Evolutionary conservation across 2,888 invertebrate species (phyloP), one percentile per base, ranked within the genome.

Genomic region (Monopis laevigella): DNA sequence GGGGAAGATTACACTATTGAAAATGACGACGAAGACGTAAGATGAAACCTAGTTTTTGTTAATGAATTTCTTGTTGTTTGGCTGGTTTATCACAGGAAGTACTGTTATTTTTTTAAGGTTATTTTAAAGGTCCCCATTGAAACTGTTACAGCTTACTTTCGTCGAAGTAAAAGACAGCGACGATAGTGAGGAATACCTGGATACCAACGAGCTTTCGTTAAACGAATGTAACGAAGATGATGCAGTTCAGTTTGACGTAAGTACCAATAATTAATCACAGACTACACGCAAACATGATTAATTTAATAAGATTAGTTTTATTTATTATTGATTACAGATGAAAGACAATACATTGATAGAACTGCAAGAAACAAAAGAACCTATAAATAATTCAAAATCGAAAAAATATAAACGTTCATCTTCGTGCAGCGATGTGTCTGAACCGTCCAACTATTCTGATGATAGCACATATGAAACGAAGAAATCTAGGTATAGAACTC

Each of bases 371-470:
- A n/a, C n/a, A n/a, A n/a, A n/a, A n/a, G n/a, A n/a, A n/a, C n/a
- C n/a, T n/a, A n/a, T n/a, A n/a, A n/a, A n/a, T n/a, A n/a, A 21
- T 21, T 5, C 8, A 21, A 6, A 6, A 17, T 14, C 4, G 12
- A 32, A 32, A 17, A 32, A 17, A 17, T 8, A 17, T 6, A 32
- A 32, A 17, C n/a, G 36, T 5, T 21, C 36, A 11, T 11, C 21
- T 2, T 34, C 34, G 21, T 19, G 12, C 12, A 21, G 19, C 21
- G 21, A 21, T 21, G 21, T 21, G 16, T 36, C 36, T n/a, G 36
- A 36, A 2, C 12, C 21, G 12, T 36, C 36, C 19, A 19, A 36
- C 11, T 36, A 21, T 13, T 36, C 36, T n/a, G 36, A 36, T 13
- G 19, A 18, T 3, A 21, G 21, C 13, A 13, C 12, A 5, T 21